Evolutionary conservation across 2,888 invertebrate species (phyloP).

Genomic region (Sinopyrophorus schimmeli): DNA sequence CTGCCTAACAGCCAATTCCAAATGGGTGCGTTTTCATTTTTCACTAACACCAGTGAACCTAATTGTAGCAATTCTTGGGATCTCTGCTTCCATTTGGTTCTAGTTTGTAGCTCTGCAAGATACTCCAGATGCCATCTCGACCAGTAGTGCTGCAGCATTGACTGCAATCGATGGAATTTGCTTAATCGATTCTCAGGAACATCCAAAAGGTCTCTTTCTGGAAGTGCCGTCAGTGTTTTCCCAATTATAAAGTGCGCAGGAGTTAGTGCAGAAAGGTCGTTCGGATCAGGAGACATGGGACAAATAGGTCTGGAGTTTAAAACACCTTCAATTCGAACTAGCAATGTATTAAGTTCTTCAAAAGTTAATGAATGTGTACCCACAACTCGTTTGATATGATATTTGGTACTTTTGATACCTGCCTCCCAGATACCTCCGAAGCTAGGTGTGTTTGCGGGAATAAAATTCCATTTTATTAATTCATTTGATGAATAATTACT

Average conservation of each 20-base stretch:
- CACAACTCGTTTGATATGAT: conserved; percentile 18
- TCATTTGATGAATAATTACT: conserved; percentile 3
- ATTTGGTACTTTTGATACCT: conserved; percentile 17
- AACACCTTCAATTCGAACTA: no score
- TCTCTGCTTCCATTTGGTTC: conserved; percentile 5
- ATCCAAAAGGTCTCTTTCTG: background rate
- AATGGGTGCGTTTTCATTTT: conserved; percentile 15
- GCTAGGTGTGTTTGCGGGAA: conserved; percentile 34
- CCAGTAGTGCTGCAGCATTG: no score
- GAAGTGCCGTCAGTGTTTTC: background rate
- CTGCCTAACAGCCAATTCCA: conserved; percentile 14
- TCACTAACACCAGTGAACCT: conserved; percentile 7
- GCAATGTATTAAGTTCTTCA: no score
- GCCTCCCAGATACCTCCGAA: conserved; percentile 32
- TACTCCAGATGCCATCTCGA: conserved; percentile 4
- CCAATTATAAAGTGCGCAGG: conserved; percentile 10
- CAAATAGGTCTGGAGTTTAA: conserved; percentile 11
- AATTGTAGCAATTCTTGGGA: background rate
- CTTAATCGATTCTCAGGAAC: background rate
- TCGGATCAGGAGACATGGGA: background rate
- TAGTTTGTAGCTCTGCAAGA: conserved; percentile 3
- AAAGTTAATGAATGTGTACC: no score
- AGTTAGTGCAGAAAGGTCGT: background rate
- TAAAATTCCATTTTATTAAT: conserved; percentile 25
- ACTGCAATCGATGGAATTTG: no score